phyloP scores from a whole-genome alignment of 35 echinoderm and acorn worm species.

The Ptychodera flava region DNA sequence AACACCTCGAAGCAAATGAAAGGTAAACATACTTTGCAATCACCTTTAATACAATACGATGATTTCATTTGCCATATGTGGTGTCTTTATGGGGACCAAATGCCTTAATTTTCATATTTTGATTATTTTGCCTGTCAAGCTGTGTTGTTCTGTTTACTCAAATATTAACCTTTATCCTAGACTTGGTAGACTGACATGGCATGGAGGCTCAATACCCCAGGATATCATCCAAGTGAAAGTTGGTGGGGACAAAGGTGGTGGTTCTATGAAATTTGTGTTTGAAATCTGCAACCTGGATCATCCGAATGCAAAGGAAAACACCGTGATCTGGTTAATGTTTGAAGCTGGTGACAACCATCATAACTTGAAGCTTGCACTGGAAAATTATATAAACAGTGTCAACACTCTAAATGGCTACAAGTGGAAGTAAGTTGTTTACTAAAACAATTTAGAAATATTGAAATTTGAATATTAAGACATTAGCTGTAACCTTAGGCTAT shows the following conservation, averaged over 20 bases:
- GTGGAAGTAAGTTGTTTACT: conserved; percentile 18
- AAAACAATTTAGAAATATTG: no score
- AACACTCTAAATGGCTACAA: neutral
- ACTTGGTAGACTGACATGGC: neutral
- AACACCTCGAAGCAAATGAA: no score
- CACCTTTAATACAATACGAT: no score
- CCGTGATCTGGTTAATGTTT: neutral
- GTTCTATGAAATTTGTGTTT: conserved; percentile 5
- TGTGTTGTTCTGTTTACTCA: no score
- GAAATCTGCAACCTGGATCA: neutral
- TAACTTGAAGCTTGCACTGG: conserved; percentile 5
- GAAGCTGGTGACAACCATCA: conserved; percentile 2
- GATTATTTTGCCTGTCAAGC: no score
- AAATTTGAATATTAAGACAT: no score
- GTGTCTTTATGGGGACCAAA: no score
- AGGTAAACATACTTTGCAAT: no score
- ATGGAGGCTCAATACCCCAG: conserved; percentile 4
- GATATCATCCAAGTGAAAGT: neutral
- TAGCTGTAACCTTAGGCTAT: no score
- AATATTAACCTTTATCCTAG: neutral
- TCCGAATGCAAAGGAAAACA: neutral
- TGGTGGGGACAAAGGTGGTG: conserved; percentile 10
- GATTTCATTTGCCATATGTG: no score
- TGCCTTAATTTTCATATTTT: no score
- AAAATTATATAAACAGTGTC: neutral